These are phyloP conservation scores for Megaleporinus macrocephalus DNA, from an alignment of 2,113 vertebrate species.

Conservation along the genomic window DNA sequence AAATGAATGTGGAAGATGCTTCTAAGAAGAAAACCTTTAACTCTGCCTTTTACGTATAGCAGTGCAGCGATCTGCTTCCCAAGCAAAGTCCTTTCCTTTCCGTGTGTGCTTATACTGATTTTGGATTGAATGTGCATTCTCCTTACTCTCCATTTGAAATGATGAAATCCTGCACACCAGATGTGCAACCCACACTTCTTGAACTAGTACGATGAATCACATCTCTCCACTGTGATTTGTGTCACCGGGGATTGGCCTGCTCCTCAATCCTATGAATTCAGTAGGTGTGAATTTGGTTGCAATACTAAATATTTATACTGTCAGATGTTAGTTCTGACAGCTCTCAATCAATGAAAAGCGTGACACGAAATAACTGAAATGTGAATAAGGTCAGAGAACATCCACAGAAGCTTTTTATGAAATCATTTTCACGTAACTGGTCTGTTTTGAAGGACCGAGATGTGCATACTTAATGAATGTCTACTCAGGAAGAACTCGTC, in stretches of 20 bases:
- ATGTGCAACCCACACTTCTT: constrained; percentile 72
- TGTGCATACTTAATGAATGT: not conserved
- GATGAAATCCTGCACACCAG: constrained; percentile 76
- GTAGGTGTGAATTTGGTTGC: constrained; percentile 37
- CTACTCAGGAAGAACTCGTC: not conserved
- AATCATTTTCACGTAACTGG: not conserved
- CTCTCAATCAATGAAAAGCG: constrained; percentile 25
- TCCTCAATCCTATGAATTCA: constrained; percentile 31
- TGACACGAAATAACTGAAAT: not conserved
- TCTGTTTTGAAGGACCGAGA: not conserved
- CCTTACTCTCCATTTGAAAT: constrained; percentile 67
- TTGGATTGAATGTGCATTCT: constrained; percentile 67
- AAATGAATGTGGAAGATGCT: constrained; percentile 85
- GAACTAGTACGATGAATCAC: constrained; percentile 64
- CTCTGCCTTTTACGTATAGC: constrained; percentile 79
- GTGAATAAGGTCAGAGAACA: not conserved
- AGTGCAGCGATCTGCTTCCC: constrained; percentile 20
- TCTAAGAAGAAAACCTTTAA: constrained; percentile 83
- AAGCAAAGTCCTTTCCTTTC: constrained; percentile 43
- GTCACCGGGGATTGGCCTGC: constrained; percentile 46
- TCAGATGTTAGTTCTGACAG: constrained; percentile 36
- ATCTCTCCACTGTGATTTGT: constrained; percentile 67
- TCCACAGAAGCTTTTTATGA: not conserved
- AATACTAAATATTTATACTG: constrained; percentile 43
- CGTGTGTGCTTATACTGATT: constrained; percentile 63